These are phyloP conservation scores for Menura novaehollandiae DNA, from an alignment of 2,113 vertebrate genomes.

Conservation along the genomic window DNA sequence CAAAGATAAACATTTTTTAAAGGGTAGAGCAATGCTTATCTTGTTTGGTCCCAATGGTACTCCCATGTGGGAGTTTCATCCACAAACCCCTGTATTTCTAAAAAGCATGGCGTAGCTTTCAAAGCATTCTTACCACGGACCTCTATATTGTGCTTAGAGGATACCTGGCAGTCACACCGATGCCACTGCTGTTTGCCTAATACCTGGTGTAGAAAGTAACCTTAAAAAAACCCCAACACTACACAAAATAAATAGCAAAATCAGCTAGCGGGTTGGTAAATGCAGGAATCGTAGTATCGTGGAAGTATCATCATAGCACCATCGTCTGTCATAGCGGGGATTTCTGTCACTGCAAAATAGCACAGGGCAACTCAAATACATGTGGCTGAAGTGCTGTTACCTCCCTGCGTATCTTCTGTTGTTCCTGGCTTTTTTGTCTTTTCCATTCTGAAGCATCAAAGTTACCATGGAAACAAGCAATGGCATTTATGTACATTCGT, in stretches of 20 bases:
- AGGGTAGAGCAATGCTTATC: not conserved
- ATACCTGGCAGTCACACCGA: not conserved
- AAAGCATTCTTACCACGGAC: not conserved
- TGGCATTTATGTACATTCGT: not conserved
- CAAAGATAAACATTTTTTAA: not conserved
- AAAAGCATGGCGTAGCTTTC: not conserved
- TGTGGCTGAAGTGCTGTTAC: not conserved
- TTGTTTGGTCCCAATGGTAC: not conserved
- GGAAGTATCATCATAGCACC: not conserved
- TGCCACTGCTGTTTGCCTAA: not conserved
- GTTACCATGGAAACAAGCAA: conserved; percentile 68
- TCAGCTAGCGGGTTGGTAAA: not conserved
- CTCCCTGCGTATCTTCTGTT: not conserved
- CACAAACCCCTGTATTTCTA: not conserved
- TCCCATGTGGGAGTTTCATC: not conserved
- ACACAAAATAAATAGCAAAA: not conserved
- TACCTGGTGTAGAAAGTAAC: not conserved
- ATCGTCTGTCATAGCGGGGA: not conserved
- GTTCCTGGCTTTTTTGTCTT: conserved; percentile 21
- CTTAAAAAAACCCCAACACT: not conserved
- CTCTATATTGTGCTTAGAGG: not conserved
- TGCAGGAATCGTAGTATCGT: not conserved
- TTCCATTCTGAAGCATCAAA: conserved; percentile 48
- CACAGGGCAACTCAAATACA: not conserved
- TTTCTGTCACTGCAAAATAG: not conserved